These are phyloP conservation scores for Macrotis lagotis DNA, from an alignment of 2,113 vertebrate genomes.

Conservation along the genomic window DNA sequence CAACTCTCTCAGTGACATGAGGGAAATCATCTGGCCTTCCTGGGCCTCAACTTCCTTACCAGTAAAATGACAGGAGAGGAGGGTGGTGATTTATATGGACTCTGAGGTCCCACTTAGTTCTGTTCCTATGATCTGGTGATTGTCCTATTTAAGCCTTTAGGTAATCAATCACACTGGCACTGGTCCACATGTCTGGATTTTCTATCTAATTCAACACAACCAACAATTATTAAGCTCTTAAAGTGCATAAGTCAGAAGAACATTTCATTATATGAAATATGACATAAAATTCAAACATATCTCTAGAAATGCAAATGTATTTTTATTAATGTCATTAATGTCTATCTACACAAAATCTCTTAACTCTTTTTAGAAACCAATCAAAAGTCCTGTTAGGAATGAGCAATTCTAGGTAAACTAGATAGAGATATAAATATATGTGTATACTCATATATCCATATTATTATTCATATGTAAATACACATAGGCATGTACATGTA, in stretches of 20 bases:
- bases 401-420: not conserved
- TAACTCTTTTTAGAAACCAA: not conserved
- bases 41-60: not conserved
- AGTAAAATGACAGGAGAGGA: not conserved
- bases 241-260: not conserved
- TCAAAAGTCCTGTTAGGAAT: not conserved
- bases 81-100: not conserved
- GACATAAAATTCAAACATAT: not conserved
- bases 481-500: too few species aligned
- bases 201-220: not conserved
- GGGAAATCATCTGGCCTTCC: not conserved
- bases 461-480: too few species aligned
- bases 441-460: not conserved
- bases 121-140: not conserved
- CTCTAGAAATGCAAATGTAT: not conserved
- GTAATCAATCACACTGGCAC: not conserved
- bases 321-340: not conserved
- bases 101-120: not conserved
- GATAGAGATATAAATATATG: not conserved
- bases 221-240: not conserved
- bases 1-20: not conserved
- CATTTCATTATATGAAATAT: not conserved
- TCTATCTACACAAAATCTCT: not conserved
- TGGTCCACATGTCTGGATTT: not conserved
- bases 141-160: not conserved